Base-by-base conservation (phyloP, 1,140 invertebrate species). In the Phocides pigmalion region DNA sequence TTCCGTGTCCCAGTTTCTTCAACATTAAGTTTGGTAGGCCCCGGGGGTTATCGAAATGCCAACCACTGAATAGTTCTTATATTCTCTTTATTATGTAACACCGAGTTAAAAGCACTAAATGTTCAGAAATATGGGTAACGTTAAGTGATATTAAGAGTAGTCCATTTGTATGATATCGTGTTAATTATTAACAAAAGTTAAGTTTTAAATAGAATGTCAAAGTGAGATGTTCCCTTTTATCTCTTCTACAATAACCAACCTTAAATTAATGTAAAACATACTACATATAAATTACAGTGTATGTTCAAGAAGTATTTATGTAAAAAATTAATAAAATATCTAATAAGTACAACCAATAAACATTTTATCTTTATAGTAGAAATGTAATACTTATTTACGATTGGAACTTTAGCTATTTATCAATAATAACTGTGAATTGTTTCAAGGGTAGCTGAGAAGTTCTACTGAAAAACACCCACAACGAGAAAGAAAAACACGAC, bases 1-100 rank as follows among this genome's bases (percentile, higher is more conserved):
- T 78, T 82, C 72, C 70, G 61, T 82, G 76, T 67, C 72, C 77
- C 72, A 82, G 79, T 84, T 83, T 69, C 59, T 72, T 59, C 11
- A 22, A 42, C 68, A 72, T 84, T 79, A 79, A 80, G 68, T 71
- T 62, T 62, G 62, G 62, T 37, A 17, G 2, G 16, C 49, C 28
- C 44, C 62, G 59, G 62, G 51, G 49, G 72, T 64, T 51, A 64
- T 64, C 44, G 59, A 64, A 53, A 19, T 50, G 51, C 17, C 22
- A 46, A 37, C 9, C 25, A 35, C 0, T 17, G 16, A 19, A 35
- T 42, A 42, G 17, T 50, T 50, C 9, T 14, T 49, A 49, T 4
- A 50, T 50, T 50, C 28, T 32, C 47, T 46, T 39, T 11, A 35
- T n/a, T 54, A 15, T 50, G 22, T 39, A 39, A 14, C n/a, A n/a